Percentiles rank a stretch among this genome's conserved stretches.
phyloP scores from a whole-genome alignment of 2,113 vertebrate genomes.

The Epinephelus lanceolatus region DNA sequence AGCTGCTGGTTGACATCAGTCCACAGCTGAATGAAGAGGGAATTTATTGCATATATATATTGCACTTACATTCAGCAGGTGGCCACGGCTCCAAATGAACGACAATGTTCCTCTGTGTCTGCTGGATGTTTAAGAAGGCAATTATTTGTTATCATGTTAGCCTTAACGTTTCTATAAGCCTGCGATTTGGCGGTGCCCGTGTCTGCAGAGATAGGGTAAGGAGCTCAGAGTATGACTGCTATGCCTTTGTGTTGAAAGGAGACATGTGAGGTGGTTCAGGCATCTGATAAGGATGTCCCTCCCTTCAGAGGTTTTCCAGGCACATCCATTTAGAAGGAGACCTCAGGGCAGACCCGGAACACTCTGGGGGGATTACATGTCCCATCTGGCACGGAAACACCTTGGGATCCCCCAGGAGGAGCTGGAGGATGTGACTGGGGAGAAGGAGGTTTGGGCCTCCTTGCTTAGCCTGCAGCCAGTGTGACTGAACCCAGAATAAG shows the following conservation, averaged over 20 bases:
- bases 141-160: neutral
- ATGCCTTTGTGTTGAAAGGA: neutral
- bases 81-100: neutral
- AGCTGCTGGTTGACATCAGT: neutral
- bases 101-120: neutral
- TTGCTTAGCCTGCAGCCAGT: neutral
- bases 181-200: neutral
- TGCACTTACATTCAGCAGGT: no score
- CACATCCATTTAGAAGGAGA: conserved; percentile 10
- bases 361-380: conserved; percentile 31
- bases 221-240: neutral
- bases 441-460: neutral
- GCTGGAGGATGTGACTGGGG: neutral
- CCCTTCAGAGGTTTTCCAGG: conserved; percentile 22
- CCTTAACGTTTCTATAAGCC: neutral
- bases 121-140: neutral
- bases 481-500: neutral
- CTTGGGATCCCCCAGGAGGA: neutral
- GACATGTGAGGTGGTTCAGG: neutral
- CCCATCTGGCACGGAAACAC: conserved; percentile 14
- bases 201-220: neutral
- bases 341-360: conserved; percentile 6
- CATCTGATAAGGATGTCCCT: conserved; percentile 1
- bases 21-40: neutral
- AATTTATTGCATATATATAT: neutral